Base-by-base conservation (phyloP, 30 jellyfish, hydroid and myxozoan species). In the Hydractinia symbiolongicarpus region DNA sequence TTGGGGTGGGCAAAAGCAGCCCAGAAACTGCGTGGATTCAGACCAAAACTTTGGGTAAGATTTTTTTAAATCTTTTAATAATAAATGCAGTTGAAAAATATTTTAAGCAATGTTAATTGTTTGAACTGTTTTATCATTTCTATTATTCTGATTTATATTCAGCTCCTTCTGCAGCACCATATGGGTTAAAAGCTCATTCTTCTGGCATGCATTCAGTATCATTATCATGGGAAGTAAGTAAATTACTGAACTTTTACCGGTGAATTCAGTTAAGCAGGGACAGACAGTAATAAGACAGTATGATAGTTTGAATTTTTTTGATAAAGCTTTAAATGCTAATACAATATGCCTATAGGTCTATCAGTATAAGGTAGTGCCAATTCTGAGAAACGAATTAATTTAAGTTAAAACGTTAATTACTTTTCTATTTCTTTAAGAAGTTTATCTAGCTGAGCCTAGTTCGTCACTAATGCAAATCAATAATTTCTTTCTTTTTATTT, bases 101-200 rank as follows among this genome's bases (percentile, higher is more conserved):
- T 30, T 30, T 30, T 30, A 30, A 11, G 17, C 19, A 0, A 58
- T 58, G 71, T 16, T n/a, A 17, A 70, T 50, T 78, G 40, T 56
- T 51, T 55, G 40, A 7, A 10, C 74, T 57, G 49, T 6, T 40
- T 72, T 17, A 68, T 68, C 51, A n/a, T 11, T 11, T 11, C 15
- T 17, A 14, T 13, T 11, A 68, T 20, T 68, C 4, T 1, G 15
- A 68, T 68, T 68, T 17, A 10, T 14, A 66, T 84, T 0, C 78
- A 90, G 97, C 97, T 14, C 97, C 97, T 2, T 84, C 97, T 9
- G 91, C 77, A 54, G 81, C 97, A 5, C 95, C 95, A 53, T 64
- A 86, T 16, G 89, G 86, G 9, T 75, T 90, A 4, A 90, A 67
- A 11, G 72, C 74, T 49, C 72, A 75, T 9, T 70, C 89, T 57